Evolutionary conservation across 1,140 invertebrate species (phyloP).

Genomic region (Oryctes rhinoceros): DNA sequence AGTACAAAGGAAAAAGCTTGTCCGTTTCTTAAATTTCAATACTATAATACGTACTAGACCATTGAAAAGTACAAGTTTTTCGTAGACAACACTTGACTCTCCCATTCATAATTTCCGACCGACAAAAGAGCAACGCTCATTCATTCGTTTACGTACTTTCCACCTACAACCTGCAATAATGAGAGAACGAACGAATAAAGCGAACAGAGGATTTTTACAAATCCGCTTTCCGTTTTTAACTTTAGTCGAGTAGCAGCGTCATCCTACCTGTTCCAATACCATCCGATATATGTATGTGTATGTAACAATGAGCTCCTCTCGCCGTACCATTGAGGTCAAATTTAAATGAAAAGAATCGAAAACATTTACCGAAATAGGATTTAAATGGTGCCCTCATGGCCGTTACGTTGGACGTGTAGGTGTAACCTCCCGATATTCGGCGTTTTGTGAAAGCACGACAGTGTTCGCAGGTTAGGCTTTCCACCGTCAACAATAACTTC

Average conservation of each 20-base stretch:
- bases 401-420: background rate
- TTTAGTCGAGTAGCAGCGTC: background rate
- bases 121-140: background rate
- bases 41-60: background rate
- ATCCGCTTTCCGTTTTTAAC: background rate
- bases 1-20: background rate
- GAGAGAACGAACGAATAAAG: background rate
- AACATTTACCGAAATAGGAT: constrained; percentile 9
- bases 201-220: background rate
- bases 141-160: background rate
- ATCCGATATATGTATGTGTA: background rate
- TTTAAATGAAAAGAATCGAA: background rate
- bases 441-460: background rate
- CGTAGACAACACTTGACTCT: background rate
- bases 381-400: background rate
- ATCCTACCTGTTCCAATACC: background rate
- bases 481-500: background rate
- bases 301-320: background rate
- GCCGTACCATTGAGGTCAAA: background rate
- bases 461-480: background rate
- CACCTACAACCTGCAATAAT: constrained; percentile 5
- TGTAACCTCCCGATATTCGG: background rate
- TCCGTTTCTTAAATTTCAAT: background rate
- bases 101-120: background rate
- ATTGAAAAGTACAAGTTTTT: background rate